Evolutionary conservation across 2,113 vertebrate genomes (phyloP), one percentile per base, ranked within the genome.

Genomic region (Alexandromys fortis): DNA sequence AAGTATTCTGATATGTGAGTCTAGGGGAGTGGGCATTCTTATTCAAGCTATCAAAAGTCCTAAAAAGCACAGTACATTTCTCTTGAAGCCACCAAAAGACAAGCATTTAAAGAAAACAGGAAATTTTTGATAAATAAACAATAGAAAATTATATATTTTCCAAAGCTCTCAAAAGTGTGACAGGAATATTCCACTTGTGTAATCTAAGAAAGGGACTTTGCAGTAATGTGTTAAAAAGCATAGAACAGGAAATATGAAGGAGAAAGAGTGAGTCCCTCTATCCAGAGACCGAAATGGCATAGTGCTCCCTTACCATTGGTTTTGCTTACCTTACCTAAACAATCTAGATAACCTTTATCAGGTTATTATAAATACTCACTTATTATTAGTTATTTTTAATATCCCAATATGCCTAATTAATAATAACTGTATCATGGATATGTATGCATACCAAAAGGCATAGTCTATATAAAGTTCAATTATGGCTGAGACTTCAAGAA

Each of bases 221-320:
- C 3, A 79, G 14, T 45, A 83, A 42, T 55, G 82, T 85, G 5
- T 91, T 82, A 1, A 86, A 86, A 73, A 75, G 65, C 87, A 28
- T 7, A 38, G 33, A 96, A n/a, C 14, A n/a, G 14, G 17, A 42
- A 81, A 90, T 52, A 7, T 47, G 68, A 78, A 89, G 22, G 22
- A 90, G 70, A 65, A 70, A 35, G 10, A 91, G 16, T 61, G 42
- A 42, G 42, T 42, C 0, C 3, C 87, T 92, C 72, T 38, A 35
- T 55, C 4, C 7, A 35, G 2, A 55, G 28, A 92, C 33, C 89
- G 21, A 38, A 82, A 21, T 30, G 21, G 16, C 9, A 3, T 3
- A 10, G 12, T 52, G 0, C 0, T 19, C 6, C 8, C 0, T 65
- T 33, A 19, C 16, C 26, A 19, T 0, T 35, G 21, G 11, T 13